phyloP scores from a whole-genome alignment of 2,113 vertebrate genomes.

The Pseudolaguvia tuberculata region DNA sequence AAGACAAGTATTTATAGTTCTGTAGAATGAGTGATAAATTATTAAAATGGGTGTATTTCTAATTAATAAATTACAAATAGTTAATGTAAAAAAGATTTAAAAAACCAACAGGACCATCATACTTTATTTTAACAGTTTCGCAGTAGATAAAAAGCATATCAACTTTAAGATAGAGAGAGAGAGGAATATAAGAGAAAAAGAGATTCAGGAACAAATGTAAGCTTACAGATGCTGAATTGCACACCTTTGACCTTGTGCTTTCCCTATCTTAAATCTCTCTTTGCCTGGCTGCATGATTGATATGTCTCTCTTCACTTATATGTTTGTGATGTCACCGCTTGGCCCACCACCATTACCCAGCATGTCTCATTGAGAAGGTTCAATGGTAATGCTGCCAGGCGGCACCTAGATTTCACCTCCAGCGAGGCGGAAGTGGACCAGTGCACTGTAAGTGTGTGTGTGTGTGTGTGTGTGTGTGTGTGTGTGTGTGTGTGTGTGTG shows the following conservation, averaged over 20 bases:
- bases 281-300: slow-evolving; percentile 33
- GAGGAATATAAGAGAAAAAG: neutral
- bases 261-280: slow-evolving; percentile 52
- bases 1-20: neutral
- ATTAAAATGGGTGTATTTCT: neutral
- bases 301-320: slow-evolving; percentile 31
- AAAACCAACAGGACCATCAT: too few species aligned
- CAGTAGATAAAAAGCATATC: neutral
- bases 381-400: slow-evolving; percentile 69
- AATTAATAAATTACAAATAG: neutral
- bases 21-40: neutral
- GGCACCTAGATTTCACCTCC: slow-evolving; percentile 73
- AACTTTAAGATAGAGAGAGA: too few species aligned
- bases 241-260: neutral
- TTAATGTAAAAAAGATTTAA: too few species aligned
- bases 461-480: too few species aligned
- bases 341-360: slow-evolving; percentile 65
- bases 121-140: neutral
- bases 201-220: neutral
- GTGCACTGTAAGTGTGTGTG: slow-evolving; percentile 75
- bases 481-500: neutral
- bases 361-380: slow-evolving; percentile 73
- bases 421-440: slow-evolving; percentile 73
- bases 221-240: neutral
- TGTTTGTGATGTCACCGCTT: slow-evolving; percentile 44